phyloP scores from a whole-genome alignment of 2,797 vertebrate species.

The Melopsittacus undulatus region DNA sequence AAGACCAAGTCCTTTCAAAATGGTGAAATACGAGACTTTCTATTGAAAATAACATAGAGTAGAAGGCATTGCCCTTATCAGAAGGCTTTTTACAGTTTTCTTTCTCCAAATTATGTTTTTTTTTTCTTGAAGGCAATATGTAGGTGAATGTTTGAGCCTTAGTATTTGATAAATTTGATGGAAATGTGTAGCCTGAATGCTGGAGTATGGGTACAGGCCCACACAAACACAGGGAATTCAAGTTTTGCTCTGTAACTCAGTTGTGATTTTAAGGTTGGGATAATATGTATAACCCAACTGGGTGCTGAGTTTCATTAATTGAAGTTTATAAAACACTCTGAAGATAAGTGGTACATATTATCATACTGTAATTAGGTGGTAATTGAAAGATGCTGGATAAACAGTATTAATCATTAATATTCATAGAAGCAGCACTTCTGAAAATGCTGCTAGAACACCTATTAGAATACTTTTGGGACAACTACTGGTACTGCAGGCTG shows the following conservation, averaged over 20 bases:
- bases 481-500: neutral
- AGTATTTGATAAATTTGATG: neutral
- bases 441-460: conserved; percentile 19
- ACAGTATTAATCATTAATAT: conserved; percentile 63
- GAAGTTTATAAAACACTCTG: conserved; percentile 52
- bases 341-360: conserved; percentile 63
- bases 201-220: neutral
- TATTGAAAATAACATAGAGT: neutral
- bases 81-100: neutral
- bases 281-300: neutral
- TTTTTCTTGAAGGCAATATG: conserved; percentile 23
- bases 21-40: neutral
- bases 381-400: conserved; percentile 72
- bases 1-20: conserved; percentile 27
- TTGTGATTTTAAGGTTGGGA: neutral
- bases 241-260: neutral
- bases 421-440: conserved; percentile 42
- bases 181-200: neutral
- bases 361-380: conserved; percentile 65
- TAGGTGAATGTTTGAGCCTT: conserved; percentile 3
- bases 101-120: conserved; percentile 53
- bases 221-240: neutral
- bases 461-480: neutral
- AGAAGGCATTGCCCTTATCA: conserved; percentile 19
- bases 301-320: conserved; percentile 55